Conservation (phyloP, 1,140 invertebrate genomes). For the Solenopsis invicta region DNA sequence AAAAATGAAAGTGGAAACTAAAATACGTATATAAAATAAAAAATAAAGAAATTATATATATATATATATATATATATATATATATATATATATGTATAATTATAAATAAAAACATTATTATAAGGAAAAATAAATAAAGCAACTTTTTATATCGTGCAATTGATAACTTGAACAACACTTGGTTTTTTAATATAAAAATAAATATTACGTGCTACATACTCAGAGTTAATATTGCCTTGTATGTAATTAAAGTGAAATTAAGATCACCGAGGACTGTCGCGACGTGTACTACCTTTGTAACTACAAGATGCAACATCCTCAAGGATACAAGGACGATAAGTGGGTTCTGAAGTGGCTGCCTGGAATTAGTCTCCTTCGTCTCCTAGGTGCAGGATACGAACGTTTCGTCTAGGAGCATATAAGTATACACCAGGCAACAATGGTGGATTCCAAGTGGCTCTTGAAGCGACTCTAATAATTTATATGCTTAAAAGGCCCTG, state of each 20-base stretch:
- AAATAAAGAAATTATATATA: too few relatives aligned
- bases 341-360: slow-evolving; percentile 63
- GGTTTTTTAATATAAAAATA: neutral
- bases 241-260: slow-evolving; percentile 47
- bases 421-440: slow-evolving; percentile 78
- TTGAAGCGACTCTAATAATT: slow-evolving; percentile 83
- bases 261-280: slow-evolving; percentile 10
- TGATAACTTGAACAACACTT: neutral
- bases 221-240: slow-evolving; percentile 42
- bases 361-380: slow-evolving; percentile 73
- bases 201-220: slow-evolving; percentile 7
- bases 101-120: neutral
- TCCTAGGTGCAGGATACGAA: slow-evolving; percentile 68
- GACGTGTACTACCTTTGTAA: slow-evolving; percentile 21
- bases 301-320: slow-evolving; percentile 40
- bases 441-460: slow-evolving; percentile 81
- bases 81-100: neutral
- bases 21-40: neutral
- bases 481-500: slow-evolving; percentile 83
- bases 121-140: neutral
- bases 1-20: slow-evolving; percentile 9
- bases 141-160: neutral
- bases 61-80: neutral
- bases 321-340: slow-evolving; percentile 54
- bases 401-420: slow-evolving; percentile 72